Evolutionary conservation across 2,797 vertebrate genomes (phyloP).

Genomic region (Lithobates pipiens): DNA sequence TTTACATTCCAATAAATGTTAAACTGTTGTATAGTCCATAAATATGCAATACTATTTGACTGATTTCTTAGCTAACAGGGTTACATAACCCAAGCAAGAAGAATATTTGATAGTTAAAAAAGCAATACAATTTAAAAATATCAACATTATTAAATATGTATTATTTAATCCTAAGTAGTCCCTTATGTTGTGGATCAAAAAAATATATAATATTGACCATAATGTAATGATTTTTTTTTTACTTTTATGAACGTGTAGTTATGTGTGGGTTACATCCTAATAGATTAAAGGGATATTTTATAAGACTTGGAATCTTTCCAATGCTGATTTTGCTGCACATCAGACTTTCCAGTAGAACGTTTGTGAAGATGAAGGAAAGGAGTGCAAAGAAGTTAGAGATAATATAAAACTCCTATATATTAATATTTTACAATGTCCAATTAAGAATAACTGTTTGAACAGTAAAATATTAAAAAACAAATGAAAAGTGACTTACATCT

Average conservation of each 20-base stretch:
- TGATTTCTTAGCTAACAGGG: background rate
- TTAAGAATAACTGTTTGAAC: background rate
- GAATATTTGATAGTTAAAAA: background rate
- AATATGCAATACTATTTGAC: too few relatives aligned
- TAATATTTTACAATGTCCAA: slow-evolving; percentile 17
- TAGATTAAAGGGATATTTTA: slow-evolving; percentile 42
- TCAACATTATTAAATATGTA: slow-evolving; percentile 26
- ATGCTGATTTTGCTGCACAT: slow-evolving; percentile 24
- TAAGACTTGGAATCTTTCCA: background rate
- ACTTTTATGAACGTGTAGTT: slow-evolving; percentile 9
- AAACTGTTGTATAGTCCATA: too few relatives aligned
- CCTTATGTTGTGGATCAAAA: slow-evolving; percentile 24
- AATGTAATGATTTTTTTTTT: slow-evolving; percentile 26
- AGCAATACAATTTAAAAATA: background rate
- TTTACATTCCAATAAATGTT: too few relatives aligned
- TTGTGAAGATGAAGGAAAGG: slow-evolving; percentile 57
- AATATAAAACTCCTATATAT: background rate
- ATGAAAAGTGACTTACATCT: background rate
- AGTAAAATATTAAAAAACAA: background rate
- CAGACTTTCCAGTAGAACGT: slow-evolving; percentile 68
- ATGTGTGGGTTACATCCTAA: background rate
- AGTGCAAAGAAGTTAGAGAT: slow-evolving; percentile 9
- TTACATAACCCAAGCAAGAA: background rate
- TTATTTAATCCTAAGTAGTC: background rate
- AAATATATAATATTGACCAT: slow-evolving; percentile 28